These are phyloP conservation scores for Lutraria lutraria DNA, from an alignment of 2,888 invertebrate species.

Conservation along the genomic window DNA sequence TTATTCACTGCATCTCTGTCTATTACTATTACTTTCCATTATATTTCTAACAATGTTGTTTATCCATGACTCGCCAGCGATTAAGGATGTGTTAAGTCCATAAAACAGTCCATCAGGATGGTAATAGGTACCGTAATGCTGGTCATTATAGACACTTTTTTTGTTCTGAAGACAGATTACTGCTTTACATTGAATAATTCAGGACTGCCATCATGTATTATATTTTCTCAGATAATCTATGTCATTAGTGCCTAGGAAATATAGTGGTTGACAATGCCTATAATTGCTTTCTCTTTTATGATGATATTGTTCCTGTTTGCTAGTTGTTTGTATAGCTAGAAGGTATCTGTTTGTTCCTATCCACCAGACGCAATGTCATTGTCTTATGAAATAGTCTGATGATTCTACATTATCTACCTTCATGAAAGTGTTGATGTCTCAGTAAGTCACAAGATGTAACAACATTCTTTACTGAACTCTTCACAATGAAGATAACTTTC, in stretches of 20 bases:
- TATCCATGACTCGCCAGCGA: not conserved
- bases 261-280: not conserved
- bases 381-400: not conserved
- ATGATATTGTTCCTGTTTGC: not conserved
- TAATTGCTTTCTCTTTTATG: conserved; percentile 20
- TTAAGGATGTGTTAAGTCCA: not conserved
- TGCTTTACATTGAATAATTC: conserved; percentile 4
- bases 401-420: not conserved
- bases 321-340: not conserved
- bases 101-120: conserved; percentile 9
- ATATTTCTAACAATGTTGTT: not conserved
- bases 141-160: conserved; percentile 8
- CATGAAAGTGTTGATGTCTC: not conserved
- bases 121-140: not conserved
- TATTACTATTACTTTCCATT: not conserved
- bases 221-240: not conserved
- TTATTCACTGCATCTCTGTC: not conserved
- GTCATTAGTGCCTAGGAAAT: conserved; percentile 24
- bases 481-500: too few relatives aligned
- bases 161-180: not conserved
- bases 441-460: too few relatives aligned
- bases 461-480: too few relatives aligned
- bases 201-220: not conserved
- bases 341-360: not conserved
- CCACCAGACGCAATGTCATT: not conserved